Conservation (phyloP, 2,113 vertebrate genomes). For the Egretta garzetta region DNA sequence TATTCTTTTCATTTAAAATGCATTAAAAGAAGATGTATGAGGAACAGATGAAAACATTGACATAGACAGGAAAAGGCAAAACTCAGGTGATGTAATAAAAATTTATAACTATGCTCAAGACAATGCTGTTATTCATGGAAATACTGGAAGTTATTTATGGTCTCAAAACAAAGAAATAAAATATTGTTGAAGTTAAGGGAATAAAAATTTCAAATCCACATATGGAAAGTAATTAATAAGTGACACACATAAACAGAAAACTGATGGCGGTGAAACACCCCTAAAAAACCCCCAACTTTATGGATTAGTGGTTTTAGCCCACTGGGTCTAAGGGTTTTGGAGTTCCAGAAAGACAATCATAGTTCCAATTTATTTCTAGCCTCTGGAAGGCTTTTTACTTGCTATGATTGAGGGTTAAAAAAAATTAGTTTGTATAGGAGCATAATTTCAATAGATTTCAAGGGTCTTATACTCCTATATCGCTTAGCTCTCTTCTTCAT, state of each 20-base stretch:
- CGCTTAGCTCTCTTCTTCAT: not conserved
- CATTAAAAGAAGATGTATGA: not conserved
- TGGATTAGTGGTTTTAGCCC: not conserved
- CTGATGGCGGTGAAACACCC: accelerated
- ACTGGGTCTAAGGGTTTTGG: not conserved
- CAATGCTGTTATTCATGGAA: not conserved
- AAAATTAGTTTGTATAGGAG: not conserved
- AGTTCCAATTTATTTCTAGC: not conserved
- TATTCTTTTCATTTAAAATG: not conserved
- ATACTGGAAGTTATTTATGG: not conserved
- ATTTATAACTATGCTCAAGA: not conserved
- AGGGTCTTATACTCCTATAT: not conserved
- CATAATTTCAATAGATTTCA: not conserved
- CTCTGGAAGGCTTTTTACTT: not conserved
- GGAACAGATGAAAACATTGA: not conserved
- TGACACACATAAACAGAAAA: not conserved
- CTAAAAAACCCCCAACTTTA: not conserved
- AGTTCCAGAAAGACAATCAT: not conserved
- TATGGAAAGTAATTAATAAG: not conserved
- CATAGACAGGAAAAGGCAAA: not conserved
- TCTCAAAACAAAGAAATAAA: not conserved
- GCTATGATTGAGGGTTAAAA: not conserved
- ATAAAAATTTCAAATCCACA: not conserved
- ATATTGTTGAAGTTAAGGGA: not conserved
- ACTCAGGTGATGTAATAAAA: not conserved